Evolutionary conservation across 1,140 invertebrate genomes (phyloP).

Genomic region (Apis laboriosa): DNA sequence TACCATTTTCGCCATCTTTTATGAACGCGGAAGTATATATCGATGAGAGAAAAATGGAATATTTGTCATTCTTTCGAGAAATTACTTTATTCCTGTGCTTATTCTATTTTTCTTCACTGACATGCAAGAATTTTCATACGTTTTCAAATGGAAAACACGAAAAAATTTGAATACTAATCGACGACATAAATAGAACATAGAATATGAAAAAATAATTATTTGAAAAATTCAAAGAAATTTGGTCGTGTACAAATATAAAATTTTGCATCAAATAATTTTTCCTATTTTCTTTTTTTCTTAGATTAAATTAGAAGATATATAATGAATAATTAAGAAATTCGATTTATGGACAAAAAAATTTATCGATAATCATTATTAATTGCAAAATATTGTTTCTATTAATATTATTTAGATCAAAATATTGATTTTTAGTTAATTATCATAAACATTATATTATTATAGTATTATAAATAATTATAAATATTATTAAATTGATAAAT

Average conservation of each 20-base stretch:
- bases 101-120: not conserved
- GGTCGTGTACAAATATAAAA: not conserved
- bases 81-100: not conserved
- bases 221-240: not conserved
- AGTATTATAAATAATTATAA: no score
- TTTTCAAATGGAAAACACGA: not conserved
- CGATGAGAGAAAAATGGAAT: not conserved
- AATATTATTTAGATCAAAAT: no score
- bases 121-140: not conserved
- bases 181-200: not conserved
- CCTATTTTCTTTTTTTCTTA: not conserved
- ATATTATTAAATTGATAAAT: no score
- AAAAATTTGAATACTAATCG: not conserved
- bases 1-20: not conserved
- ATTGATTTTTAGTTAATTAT: no score
- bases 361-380: no score
- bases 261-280: not conserved
- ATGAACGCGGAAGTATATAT: conserved; percentile 4
- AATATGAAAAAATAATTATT: not conserved
- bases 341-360: no score
- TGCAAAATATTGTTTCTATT: no score
- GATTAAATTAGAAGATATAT: no score
- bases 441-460: no score
- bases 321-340: no score
- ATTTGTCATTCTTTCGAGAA: conserved; percentile 16